Evolutionary conservation across 30 jellyfish, hydroid and myxozoan species (phyloP).

Genomic region (Morbakka virulenta): DNA sequence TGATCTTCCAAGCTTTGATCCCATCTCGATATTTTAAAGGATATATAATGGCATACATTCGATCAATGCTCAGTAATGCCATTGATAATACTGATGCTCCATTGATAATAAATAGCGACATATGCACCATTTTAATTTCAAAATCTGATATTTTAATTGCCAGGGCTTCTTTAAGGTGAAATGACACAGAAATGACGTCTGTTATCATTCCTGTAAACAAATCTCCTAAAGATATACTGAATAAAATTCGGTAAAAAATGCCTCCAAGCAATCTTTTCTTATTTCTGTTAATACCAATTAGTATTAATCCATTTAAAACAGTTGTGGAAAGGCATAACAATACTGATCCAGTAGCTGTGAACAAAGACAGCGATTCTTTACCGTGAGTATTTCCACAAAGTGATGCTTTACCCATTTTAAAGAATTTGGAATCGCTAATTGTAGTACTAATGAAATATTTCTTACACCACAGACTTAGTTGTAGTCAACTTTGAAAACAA

Average conservation of each 20-base stretch:
- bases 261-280: conserved; percentile 8
- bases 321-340: conserved; percentile 29
- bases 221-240: conserved; percentile 45
- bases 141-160: conserved; percentile 1
- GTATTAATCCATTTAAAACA: conserved; percentile 20
- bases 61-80: conserved; percentile 48
- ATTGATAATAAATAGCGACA: conserved; percentile 44
- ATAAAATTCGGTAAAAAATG: conserved; percentile 41
- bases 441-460: too few relatives aligned
- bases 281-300: conserved; percentile 7
- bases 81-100: conserved; percentile 57
- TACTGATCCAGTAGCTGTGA: conserved; percentile 38
- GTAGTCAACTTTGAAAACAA: too few relatives aligned
- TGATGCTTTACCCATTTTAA: neutral
- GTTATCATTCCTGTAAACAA: conserved; percentile 50
- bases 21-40: conserved; percentile 65
- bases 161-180: conserved; percentile 47
- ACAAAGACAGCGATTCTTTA: conserved; percentile 8
- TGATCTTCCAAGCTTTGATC: neutral
- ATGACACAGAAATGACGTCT: conserved; percentile 33
- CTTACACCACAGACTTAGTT: too few relatives aligned
- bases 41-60: conserved; percentile 44
- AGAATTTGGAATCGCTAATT: too few relatives aligned
- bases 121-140: conserved; percentile 26
- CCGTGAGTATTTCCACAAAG: conserved; percentile 38